Evolutionary conservation across 53 echinoderm and acorn worm species (phyloP), one percentile per base, ranked within the genome.

Genomic region (Echinometra lucunter): DNA sequence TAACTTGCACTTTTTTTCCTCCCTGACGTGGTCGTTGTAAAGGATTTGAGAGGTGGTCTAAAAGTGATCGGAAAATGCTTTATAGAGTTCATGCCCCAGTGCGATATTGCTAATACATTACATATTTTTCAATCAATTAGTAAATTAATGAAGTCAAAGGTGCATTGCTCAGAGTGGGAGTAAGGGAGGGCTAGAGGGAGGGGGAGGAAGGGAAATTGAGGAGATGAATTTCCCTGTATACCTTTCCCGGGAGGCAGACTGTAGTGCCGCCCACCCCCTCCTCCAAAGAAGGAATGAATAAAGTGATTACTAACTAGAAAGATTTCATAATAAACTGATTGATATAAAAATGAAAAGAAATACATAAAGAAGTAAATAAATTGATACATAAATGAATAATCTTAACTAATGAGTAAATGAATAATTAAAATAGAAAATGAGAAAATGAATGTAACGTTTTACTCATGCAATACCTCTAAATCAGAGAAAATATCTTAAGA

Each of bases 1-100:
- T 81, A 44, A 81, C 81, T 81, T 81, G 81, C 81, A 81, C 81
- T 81, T 81, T 81, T 81, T 53, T n/a, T n/a, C 13, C 53, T 40
- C 25, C 19, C 19, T 4, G 81, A 7, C 81, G 28, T 42, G 18
- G 81, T 42, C 23, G n/a, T n/a, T n/a, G n/a, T n/a, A n/a, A n/a
- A n/a, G n/a, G n/a, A n/a, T n/a, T n/a, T n/a, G n/a, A n/a, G n/a
- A n/a, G n/a, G n/a, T n/a, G n/a, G n/a, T n/a, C n/a, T n/a, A n/a
- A n/a, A n/a, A n/a, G n/a, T n/a, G n/a, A 25, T 25, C 81, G 44
- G 44, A 81, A 81, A 7, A 9, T 23, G 44, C 44, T 44, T 42
- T 23, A 23, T 21, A 16, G 18, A 5, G 42, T 44, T 81, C 9
- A 21, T 7, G 23, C 81, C 44, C 23, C 6, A 44, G 42, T 18